Evolutionary conservation across 2,113 vertebrate species (phyloP), one percentile per base, ranked within the genome.

Genomic region (Anarrhichthys ocellatus): DNA sequence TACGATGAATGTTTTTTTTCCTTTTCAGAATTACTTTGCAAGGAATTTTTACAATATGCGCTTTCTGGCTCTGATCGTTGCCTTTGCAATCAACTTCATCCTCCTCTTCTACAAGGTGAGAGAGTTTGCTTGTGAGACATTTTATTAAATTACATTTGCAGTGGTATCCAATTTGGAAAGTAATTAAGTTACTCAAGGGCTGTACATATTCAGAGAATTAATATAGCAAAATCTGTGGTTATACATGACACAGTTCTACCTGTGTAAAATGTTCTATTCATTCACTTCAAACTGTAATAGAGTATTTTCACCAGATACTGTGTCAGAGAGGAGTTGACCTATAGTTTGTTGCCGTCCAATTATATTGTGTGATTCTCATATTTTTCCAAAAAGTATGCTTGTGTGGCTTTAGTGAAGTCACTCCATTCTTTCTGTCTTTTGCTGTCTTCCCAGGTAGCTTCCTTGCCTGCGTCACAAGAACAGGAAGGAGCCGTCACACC

Each of bases 71-170:
- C 91, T 99, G 69, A 97, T 98, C 93, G 96, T 99, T 17, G 95
- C 98, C 38, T 99, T 99, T 89, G 96, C 97, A 9, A 98, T 99
- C 92, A 99, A 99, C 93, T 99, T 99, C 91, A 98, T 99, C 87
- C 95, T 99, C 40, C 97, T 99, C 54, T 99, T 99, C 86, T 99
- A 98, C 85, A 99, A 99, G 97, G 98, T 98, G 91, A 93, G 87
- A 93, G 86, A 24, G 48, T 40, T 48, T 32, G 10, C 9, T 36
- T 42, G 13, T 71, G 24, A 62, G 13, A 65, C 15, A 61, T 38
- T 6, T 7, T 18, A 20, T 5, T 27, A 32, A 61, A 73, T 8
- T 22, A 56, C 14, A 46, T 11, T 42, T 48, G 9, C 44, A 29
- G 10, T 22, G 15, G 46, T 70, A 13, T 54, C 20, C 13, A 69